Evolutionary conservation across 2,113 vertebrate genomes (phyloP), one percentile per base, ranked within the genome.

Genomic region (Pedionomus torquatus): DNA sequence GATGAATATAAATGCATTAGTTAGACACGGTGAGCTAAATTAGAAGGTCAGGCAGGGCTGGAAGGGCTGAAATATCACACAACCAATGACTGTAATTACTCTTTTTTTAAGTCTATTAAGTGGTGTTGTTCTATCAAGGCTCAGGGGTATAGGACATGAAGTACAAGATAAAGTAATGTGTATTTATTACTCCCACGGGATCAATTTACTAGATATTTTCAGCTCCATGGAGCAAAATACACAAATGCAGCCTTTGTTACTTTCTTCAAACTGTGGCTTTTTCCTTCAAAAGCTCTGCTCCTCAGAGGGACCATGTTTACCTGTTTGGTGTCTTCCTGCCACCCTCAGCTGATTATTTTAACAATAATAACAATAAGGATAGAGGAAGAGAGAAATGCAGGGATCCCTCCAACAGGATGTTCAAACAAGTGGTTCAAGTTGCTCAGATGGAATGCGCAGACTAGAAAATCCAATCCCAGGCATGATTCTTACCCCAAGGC

Each of bases 91-190:
- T 97, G 98, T 98, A 98, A 99, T 99, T 99, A 98, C 98, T 98
- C 98, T 99, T 98, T 98, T 98, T 98, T 98, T 98, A 98, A 98
- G 98, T 98, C 98, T 98, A 98, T 98, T 99, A 98, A 99, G 98
- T 98, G 98, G 97, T 98, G 98, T 97, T 98, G 98, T 98, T 98
- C 97, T 98, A 98, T 98, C 96, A 97, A 97, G 98, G 97, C 98
- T 98, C 98, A 98, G 98, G 98, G 98, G 98, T 98, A 98, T 98
- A 98, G 98, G 98, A 98, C 98, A 98, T 95, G 98, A 97, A 98
- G 98, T 98, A 98, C 98, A 98, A 98, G 98, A 99, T 99, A 99
- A 99, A 98, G 98, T 98, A 97, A 98, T 99, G 98, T 98, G 98
- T 98, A 98, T 98, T 98, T 98, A 98, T 98, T 98, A 98, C 98